These are phyloP conservation scores for Halisarca cf. caerulea DNA, from an alignment of 37 sponge, comb jelly and placozoan genomes.

Conservation along the genomic window DNA sequence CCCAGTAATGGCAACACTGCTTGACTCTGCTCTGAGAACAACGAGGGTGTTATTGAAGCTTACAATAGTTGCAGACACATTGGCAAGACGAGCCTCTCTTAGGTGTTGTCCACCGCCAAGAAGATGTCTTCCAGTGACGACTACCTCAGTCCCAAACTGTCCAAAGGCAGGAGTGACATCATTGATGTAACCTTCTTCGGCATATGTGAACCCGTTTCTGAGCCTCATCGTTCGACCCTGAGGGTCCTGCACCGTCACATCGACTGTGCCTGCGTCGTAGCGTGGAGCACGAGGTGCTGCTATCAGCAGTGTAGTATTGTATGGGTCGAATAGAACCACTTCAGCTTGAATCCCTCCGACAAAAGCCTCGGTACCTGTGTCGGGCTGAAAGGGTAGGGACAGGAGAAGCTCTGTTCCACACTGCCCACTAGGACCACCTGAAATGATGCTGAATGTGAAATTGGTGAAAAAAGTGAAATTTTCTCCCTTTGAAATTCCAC, in stretches of 20 bases:
- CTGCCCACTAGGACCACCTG: conserved; percentile 40
- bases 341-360: conserved; percentile 40
- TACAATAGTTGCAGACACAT: conserved; percentile 25
- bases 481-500: conserved; percentile 37
- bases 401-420: conserved; percentile 53
- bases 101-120: conserved; percentile 54
- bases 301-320: conserved; percentile 21
- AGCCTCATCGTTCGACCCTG: conserved; percentile 42
- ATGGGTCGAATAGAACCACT: conserved; percentile 4
- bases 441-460: conserved; percentile 38
- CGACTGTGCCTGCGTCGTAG: conserved; percentile 42
- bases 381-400: conserved; percentile 14
- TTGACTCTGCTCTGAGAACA: conserved; percentile 15
- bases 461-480: conserved; percentile 52
- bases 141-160: conserved; percentile 63
- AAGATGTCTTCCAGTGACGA: conserved; percentile 48
- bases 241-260: conserved; percentile 43
- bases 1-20: conserved; percentile 12
- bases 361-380: neutral
- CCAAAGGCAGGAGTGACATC: conserved; percentile 46
- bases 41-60: conserved; percentile 3
- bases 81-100: conserved; percentile 37
- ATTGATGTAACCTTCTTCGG: conserved; percentile 53
- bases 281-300: conserved; percentile 43
- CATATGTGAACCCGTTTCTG: conserved; percentile 62